These are phyloP conservation scores for Xestia xanthographa DNA, from an alignment of 2,888 invertebrate genomes.

Conservation along the genomic window DNA sequence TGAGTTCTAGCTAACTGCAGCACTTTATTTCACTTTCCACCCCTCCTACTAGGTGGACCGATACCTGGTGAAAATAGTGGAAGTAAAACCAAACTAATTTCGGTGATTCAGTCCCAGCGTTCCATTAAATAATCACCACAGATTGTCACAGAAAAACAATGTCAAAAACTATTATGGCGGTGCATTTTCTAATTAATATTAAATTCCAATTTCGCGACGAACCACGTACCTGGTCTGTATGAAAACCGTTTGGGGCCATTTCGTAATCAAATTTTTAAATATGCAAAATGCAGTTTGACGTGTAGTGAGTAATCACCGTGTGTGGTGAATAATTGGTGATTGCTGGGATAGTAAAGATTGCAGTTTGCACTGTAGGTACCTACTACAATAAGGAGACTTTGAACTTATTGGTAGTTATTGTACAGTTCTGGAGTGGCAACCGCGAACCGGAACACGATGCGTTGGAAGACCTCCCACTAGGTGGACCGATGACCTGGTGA, in stretches of 20 bases:
- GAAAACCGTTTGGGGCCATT: constrained; percentile 34
- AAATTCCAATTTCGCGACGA: constrained; percentile 53
- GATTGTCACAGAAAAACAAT: constrained; percentile 20
- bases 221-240: constrained; percentile 10
- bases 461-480: no score
- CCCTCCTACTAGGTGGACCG: no score
- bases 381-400: no score
- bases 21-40: no score
- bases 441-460: no score
- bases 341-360: background rate
- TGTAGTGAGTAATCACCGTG: constrained; percentile 6
- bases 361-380: background rate
- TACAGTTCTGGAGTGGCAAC: no score
- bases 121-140: constrained; percentile 29
- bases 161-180: constrained; percentile 12
- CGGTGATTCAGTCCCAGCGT: no score
- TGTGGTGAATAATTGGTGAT: constrained; percentile 21
- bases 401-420: background rate
- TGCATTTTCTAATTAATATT: constrained; percentile 60
- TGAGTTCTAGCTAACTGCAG: no score
- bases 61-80: background rate
- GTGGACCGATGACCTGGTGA: no score
- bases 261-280: constrained; percentile 52
- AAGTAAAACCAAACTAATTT: background rate
- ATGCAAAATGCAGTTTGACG: constrained; percentile 39